These are phyloP conservation scores for Cydia fagiglandana DNA, from an alignment of 1,140 invertebrate species.

Conservation along the genomic window DNA sequence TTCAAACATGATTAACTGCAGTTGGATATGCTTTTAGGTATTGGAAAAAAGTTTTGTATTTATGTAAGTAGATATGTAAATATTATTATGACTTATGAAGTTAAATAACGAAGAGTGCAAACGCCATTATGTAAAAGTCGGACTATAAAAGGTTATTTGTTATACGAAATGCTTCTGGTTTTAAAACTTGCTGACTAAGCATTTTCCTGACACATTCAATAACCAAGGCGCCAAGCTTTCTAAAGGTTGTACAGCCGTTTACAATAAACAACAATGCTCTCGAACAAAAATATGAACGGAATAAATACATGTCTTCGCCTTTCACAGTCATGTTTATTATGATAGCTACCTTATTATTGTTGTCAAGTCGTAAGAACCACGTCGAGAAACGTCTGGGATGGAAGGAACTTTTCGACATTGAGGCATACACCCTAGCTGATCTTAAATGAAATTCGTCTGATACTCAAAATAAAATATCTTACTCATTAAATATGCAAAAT, in stretches of 20 bases:
- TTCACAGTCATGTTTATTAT: slow-evolving; percentile 5
- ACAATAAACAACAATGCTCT: slow-evolving; percentile 17
- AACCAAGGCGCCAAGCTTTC: not conserved
- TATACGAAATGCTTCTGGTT: not conserved
- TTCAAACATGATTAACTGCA: too few species aligned
- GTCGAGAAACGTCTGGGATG: not conserved
- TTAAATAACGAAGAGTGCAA: too few species aligned
- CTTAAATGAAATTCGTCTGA: not conserved
- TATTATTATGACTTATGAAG: too few species aligned
- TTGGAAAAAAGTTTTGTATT: too few species aligned
- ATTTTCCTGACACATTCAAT: slow-evolving; percentile 12
- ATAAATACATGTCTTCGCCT: not conserved
- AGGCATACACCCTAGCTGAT: not conserved
- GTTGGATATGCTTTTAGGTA: too few species aligned
- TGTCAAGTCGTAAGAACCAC: not conserved
- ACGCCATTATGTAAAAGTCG: not conserved
- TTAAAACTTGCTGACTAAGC: not conserved
- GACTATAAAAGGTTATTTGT: not conserved
- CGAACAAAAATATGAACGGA: slow-evolving; percentile 7
- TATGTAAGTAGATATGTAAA: too few species aligned
- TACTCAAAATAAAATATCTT: not conserved
- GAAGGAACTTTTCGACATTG: not conserved
- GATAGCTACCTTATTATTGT: not conserved
- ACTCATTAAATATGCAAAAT: not conserved
- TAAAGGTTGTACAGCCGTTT: slow-evolving; percentile 15